Evolutionary conservation across 2,888 invertebrate genomes (phyloP), one percentile per base, ranked within the genome.

Genomic region (Papilio demoleus): DNA sequence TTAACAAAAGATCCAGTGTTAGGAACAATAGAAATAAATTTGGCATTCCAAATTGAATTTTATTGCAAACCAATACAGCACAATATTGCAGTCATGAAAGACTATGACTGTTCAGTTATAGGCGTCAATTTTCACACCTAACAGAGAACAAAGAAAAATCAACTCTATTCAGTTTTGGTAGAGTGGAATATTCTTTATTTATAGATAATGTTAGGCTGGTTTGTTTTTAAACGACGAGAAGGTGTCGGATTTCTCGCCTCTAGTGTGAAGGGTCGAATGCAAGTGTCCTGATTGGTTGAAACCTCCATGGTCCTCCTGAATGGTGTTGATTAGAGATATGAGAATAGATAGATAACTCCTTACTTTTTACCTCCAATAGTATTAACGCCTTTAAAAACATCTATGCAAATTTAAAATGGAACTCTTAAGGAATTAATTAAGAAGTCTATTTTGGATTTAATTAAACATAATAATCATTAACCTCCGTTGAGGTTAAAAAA

Each of bases 121-220:
- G 88, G 91, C 90, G 92, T 92, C 82, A 92, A 88, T 88, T 91
- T 91, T 92, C 92, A 92, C 92, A 92, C 92, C 91, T 91, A 64
- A 58, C 17, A 17, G 0, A 9, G 1, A 5, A 1, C 75, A 77
- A 60, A 27, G 3, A 0, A 84, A 71, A 75, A 53, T 76, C 17
- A 68, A 74, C 81, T 71, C 63, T 89, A 75, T 67, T 0, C 0
- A 0, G 0, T 0, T 0, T 0, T 0, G 0, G 0, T 70, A 85
- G 38, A 72, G 75, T 75, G 4, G 2, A 75, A 34, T 73, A 76
- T 80, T 0, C 14, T 8, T 56, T 75, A 61, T 2, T n/a, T n/a
- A 19, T 14, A 6, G 4, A 1, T 24, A 73, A 19, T 72, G 67
- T 80, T 88, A 73, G 45, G 79, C 66, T 76, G 83, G n/a, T 88